Evolutionary conservation across 2,888 invertebrate genomes (phyloP), one percentile per base, ranked within the genome.

Genomic region (Serripes groenlandicus): DNA sequence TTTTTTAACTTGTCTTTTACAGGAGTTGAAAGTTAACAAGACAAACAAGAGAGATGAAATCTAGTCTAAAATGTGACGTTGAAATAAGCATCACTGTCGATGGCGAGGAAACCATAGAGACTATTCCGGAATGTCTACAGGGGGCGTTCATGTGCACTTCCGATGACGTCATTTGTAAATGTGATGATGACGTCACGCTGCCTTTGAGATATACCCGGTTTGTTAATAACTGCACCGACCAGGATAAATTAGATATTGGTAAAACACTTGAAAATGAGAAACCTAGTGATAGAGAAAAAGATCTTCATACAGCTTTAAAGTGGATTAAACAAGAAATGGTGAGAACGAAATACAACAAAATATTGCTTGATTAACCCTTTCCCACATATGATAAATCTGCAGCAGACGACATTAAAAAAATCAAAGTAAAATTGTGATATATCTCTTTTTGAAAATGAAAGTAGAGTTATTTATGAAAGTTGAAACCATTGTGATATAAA

Each of bases 311-410:
- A 3, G 92, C 92, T 18, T 75, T 92, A 7, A 85, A 88, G 52
- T 92, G 92, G 92, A 91, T 92, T 23, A 90, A 90, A 75, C 91
- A 92, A 85, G 91, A 92, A 89, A 91, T 92, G 54, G 92, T 92
- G 87, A 90, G 64, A 56, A 35, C 4, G 15, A 42, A 42, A n/a
- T n/a, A n/a, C n/a, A n/a, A n/a, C n/a, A n/a, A n/a, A n/a, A n/a
- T n/a, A n/a, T n/a, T n/a, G n/a, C n/a, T n/a, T n/a, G n/a, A n/a
- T n/a, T n/a, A n/a, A n/a, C n/a, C n/a, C n/a, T n/a, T n/a, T n/a
- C n/a, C n/a, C n/a, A n/a, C n/a, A n/a, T n/a, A n/a, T n/a, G n/a
- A n/a, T n/a, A n/a, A n/a, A n/a, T n/a, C n/a, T n/a, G n/a, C n/a
- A n/a, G n/a, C n/a, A n/a, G n/a, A n/a, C n/a, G n/a, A n/a, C n/a